phyloP scores from a whole-genome alignment of 2,888 invertebrate genomes.

The Crocallis elinguaria region DNA sequence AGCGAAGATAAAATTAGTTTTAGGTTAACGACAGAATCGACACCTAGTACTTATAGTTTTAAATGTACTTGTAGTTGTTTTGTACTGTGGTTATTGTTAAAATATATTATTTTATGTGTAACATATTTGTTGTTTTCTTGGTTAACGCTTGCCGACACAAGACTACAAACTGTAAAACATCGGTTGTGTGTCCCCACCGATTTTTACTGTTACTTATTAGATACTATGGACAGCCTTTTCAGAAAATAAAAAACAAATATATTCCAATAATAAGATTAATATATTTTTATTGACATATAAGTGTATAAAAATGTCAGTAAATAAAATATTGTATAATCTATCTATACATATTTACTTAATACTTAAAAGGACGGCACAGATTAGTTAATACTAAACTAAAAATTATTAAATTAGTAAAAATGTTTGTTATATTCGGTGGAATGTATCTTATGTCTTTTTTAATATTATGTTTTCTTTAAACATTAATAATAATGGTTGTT shows the following conservation, averaged over 20 bases:
- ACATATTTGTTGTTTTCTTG: conserved; percentile 7
- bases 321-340: no score
- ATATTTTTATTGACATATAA: no score
- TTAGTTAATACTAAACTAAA: not conserved
- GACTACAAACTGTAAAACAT: no score
- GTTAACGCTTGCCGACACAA: not conserved
- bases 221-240: no score
- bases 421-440: conserved; percentile 22
- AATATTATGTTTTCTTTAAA: not conserved
- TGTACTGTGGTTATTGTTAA: conserved; percentile 30
- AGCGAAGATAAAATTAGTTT: not conserved
- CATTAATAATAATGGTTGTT: not conserved
- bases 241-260: no score
- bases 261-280: no score
- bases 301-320: no score
- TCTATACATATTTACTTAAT: not conserved
- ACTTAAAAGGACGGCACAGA: conserved; percentile 30
- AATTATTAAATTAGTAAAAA: not conserved
- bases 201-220: no score
- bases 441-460: conserved; percentile 1
- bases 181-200: no score
- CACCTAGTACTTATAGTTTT: no score
- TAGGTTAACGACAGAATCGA: no score
- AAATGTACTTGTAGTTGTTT: conserved; percentile 24
- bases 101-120: conserved; percentile 38